phyloP scores from a whole-genome alignment of 2,797 vertebrate genomes.

The Poeciliopsis infans region DNA sequence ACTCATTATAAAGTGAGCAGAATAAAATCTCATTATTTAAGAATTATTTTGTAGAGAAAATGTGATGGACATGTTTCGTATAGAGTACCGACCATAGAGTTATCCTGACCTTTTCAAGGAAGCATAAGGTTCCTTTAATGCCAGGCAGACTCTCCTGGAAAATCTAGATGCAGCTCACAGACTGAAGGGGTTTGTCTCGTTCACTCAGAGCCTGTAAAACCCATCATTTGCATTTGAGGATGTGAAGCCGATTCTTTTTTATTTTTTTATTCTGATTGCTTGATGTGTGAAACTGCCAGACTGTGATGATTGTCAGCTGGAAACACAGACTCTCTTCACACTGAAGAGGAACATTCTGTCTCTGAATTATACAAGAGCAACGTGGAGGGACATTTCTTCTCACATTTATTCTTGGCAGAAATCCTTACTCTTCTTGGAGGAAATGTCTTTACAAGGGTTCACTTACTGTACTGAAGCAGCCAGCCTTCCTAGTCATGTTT shows the following conservation, averaged over 20 bases:
- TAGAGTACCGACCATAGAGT: too few species aligned
- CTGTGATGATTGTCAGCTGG: conserved; percentile 60
- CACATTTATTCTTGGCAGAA: conserved; percentile 2
- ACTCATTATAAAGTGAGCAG: too few species aligned
- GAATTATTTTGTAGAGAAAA: too few species aligned
- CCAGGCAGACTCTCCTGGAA: not conserved
- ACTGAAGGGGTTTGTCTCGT: not conserved
- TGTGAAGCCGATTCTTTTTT: conserved; percentile 21
- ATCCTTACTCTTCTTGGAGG: conserved; percentile 1
- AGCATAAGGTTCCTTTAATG: not conserved
- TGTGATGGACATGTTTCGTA: too few species aligned
- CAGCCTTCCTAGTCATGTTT: not conserved
- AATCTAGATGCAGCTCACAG: not conserved
- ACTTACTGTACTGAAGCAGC: not conserved
- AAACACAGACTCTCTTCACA: conserved; percentile 48
- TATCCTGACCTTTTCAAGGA: too few species aligned
- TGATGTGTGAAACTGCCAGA: conserved; percentile 30
- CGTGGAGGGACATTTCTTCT: conserved; percentile 20
- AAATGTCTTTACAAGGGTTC: conserved; percentile 4
- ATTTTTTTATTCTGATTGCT: conserved; percentile 25
- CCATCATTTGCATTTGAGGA: conserved; percentile 37
- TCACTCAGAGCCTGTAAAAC: conserved; percentile 31
- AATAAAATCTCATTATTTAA: too few species aligned
- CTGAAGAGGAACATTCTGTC: conserved; percentile 50
- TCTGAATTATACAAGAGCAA: conserved; percentile 50